These are phyloP conservation scores for Rhinichthys osculus DNA, from an alignment of 2,797 vertebrate species.

Conservation along the genomic window DNA sequence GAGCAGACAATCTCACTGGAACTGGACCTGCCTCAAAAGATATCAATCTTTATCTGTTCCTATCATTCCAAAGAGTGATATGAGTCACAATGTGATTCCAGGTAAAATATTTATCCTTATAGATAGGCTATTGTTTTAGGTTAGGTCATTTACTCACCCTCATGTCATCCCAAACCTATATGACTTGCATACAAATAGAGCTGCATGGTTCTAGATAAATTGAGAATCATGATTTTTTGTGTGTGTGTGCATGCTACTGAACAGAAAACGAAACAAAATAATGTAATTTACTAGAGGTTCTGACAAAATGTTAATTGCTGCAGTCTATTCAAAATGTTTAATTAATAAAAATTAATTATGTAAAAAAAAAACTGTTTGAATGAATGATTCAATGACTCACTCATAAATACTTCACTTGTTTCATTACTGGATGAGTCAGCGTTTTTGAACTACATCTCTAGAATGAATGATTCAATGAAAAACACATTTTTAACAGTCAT, in stretches of 20 bases:
- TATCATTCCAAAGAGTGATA: neutral
- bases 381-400: neutral
- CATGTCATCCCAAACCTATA: neutral
- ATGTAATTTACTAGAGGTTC: neutral
- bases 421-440: neutral
- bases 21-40: neutral
- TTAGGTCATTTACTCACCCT: neutral
- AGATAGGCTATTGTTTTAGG: neutral
- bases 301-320: neutral
- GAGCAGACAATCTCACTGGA: slow-evolving; percentile 9
- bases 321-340: neutral
- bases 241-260: neutral
- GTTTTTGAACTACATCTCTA: neutral
- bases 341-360: too few species aligned
- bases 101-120: neutral
- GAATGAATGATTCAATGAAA: neutral
- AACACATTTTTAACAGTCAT: neutral
- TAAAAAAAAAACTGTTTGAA: too few species aligned
- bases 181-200: neutral
- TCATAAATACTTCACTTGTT: neutral
- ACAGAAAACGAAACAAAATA: neutral
- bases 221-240: neutral
- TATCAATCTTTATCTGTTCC: neutral
- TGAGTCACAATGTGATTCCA: neutral
- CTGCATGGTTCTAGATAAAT: neutral